A percentile compares a stretch with the other conserved stretches of the same genome.
Evolutionary conservation across 1,140 invertebrate genomes (phyloP).

Genomic region (Megalonaias nervosa): DNA sequence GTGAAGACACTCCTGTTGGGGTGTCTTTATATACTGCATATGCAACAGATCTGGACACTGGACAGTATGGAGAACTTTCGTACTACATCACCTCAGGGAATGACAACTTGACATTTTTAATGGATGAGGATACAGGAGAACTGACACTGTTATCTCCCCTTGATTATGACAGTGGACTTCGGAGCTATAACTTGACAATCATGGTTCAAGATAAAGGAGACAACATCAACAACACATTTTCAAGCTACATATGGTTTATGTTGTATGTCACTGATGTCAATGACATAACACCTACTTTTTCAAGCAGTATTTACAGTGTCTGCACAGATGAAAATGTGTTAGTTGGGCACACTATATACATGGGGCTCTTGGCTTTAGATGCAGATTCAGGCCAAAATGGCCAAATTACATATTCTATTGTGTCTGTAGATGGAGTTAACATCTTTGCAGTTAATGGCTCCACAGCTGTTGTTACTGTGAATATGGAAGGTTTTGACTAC

Average conservation of each 20-base stretch:
- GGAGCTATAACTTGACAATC: slow-evolving; percentile 31
- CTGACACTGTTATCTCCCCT: slow-evolving; percentile 39
- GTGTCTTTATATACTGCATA: no score
- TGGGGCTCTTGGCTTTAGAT: slow-evolving; percentile 34
- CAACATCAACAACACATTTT: slow-evolving; percentile 15
- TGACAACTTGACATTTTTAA: slow-evolving; percentile 31
- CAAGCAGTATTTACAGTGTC: no score
- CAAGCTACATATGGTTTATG: slow-evolving; percentile 35
- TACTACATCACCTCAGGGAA: slow-evolving; percentile 42
- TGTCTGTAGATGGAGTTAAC: slow-evolving; percentile 25
- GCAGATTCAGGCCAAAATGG: slow-evolving; percentile 44
- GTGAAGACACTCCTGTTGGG: slow-evolving; percentile 9
- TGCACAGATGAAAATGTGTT: slow-evolving; percentile 8
- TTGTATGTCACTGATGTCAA: slow-evolving; percentile 82
- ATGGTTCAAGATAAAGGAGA: slow-evolving; percentile 36
- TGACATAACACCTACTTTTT: slow-evolving; percentile 73
- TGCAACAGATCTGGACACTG: slow-evolving; percentile 28
- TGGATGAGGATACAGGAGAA: slow-evolving; percentile 37
- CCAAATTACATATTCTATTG: slow-evolving; percentile 30
- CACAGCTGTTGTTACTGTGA: slow-evolving; percentile 20
- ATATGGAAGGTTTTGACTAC: slow-evolving; percentile 20
- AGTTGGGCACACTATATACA: not conserved
- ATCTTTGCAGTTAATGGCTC: slow-evolving; percentile 25
- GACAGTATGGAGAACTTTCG: slow-evolving; percentile 37
- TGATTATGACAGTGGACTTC: slow-evolving; percentile 48